Base-by-base conservation (phyloP, 2,888 invertebrate species). In the Euplexia lucipara region DNA sequence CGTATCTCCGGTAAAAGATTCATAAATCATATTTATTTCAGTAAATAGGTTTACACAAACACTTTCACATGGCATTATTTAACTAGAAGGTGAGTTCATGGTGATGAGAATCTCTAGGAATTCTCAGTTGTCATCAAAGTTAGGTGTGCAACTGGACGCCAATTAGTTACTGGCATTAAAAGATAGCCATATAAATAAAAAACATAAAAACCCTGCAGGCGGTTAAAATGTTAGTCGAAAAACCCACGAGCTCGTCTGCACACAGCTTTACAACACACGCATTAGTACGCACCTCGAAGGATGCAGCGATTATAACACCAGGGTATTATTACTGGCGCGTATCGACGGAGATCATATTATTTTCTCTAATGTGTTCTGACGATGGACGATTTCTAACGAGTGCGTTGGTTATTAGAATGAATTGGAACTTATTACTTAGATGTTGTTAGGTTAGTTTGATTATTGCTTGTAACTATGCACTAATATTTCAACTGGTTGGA, bases 341-440 rank as follows among this genome's bases (percentile, higher is more conserved):
- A 80, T 75, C 78, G 67, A 53, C 70, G 53, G 58, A 58, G 66
- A 78, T 77, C 76, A 70, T 78, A 82, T 80, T 84, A 84, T 78
- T 82, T 78, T 75, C 79, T 78, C 72, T 75, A 76, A 72, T 76
- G 75, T 62, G 65, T 71, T 75, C 58, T 37, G 41, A 57, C 59
- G 59, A 60, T 71, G 41, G 56, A 57, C 12, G 45, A 63, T 59
- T 72, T 64, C 34, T 70, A 70, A 72, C 72, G 42, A 76, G 39
- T 56, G 22, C 48, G 42, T 53, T 41, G 41, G 47, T 37, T 49
- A 67, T 68, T 76, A 52, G 44, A 62, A 53, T 60, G 47, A 51
- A 69, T 75, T 52, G 49, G 32, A 56, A 14, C 32, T 56, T 75
- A 52, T 76, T 70, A 70, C 60, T 70, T 70, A 52, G 45, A 70